Evolutionary conservation across 2,113 vertebrate genomes (phyloP), one percentile per base, ranked within the genome.

Genomic region (Porphyrio hochstetteri): DNA sequence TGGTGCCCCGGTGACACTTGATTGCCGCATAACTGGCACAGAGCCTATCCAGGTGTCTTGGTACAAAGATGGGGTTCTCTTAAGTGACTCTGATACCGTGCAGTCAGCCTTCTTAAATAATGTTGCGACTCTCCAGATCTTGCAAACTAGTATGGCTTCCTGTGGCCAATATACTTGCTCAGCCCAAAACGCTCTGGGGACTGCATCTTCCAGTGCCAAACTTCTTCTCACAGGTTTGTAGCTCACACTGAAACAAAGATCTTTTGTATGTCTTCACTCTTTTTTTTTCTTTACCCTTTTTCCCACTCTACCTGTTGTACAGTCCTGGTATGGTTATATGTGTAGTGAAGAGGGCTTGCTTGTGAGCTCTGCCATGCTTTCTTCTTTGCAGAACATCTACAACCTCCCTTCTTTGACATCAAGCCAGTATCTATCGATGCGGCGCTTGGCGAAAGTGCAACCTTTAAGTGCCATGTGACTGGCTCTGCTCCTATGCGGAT

Each of bases 401-500:
- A 98, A 64, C 98, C 99, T 65, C 99, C 99, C 11, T 97, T 99
- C 93, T 99, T 99, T 98, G 99, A 99, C 69, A 97, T 98, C 96
- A 99, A 99, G 93, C 98, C 99, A 28, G 97, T 96, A 53, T 98
- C 99, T n/a, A 94, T 98, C 25, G 98, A 99, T 52, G 98, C 98
- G 83, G 98, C 98, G 7, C 98, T 99, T 85, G 99, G 99, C 50
- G 98, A 98, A 97, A 98, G 98, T 88, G 98, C 99, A 72, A 98
- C 98, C 90, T 98, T 99, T 96, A 99, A 99, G 95, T 99, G 99
- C 96, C 99, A 99, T 17, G 9, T 99, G 93, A 99, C 98, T 13
- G 99, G 99, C 85, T 99, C 99, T 23, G 86, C 98, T 74, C 99
- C 99, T 40, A 98, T 99, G 87, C 99, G 99, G 97, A 98, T 99